These are phyloP conservation scores for Furcula furcula DNA, from an alignment of 2,888 invertebrate genomes.

Conservation along the genomic window DNA sequence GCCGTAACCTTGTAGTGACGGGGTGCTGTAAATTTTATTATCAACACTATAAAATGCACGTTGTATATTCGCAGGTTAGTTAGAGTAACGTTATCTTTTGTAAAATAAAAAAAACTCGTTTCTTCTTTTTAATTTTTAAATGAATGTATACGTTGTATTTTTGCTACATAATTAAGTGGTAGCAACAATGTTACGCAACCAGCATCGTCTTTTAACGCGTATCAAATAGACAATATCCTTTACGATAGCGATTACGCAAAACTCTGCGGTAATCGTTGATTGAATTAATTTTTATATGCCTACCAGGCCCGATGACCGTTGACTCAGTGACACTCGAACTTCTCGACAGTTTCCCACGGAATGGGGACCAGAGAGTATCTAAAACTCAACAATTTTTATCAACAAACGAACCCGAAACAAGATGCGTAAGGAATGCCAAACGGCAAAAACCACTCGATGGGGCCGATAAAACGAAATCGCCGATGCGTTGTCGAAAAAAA, in stretches of 20 bases:
- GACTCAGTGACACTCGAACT: slow-evolving; percentile 6
- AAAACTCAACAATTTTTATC: slow-evolving; percentile 36
- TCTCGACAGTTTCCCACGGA: slow-evolving; percentile 36
- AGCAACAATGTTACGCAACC: slow-evolving; percentile 35
- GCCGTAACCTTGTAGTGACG: slow-evolving; percentile 32
- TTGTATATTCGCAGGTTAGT: slow-evolving; percentile 15
- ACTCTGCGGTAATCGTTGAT: slow-evolving; percentile 15
- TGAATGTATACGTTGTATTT: slow-evolving; percentile 16
- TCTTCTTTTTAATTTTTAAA: too few species aligned
- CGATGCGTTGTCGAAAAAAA: slow-evolving; percentile 76
- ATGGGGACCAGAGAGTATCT: slow-evolving; percentile 34
- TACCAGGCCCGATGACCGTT: slow-evolving; percentile 11
- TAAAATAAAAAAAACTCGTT: too few species aligned
- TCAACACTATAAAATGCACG: slow-evolving; percentile 19
- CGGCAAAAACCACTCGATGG: slow-evolving; percentile 75
- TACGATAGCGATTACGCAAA: slow-evolving; percentile 25
- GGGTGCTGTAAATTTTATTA: slow-evolving; percentile 21
- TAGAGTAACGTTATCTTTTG: slow-evolving; percentile 17
- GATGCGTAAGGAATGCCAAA: slow-evolving; percentile 73
- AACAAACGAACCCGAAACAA: slow-evolving; percentile 63
- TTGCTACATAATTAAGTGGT: slow-evolving; percentile 37
- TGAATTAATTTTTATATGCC: too few species aligned
- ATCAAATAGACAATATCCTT: slow-evolving; percentile 39
- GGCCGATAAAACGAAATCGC: slow-evolving; percentile 78
- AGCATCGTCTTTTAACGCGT: slow-evolving; percentile 32